A percentile compares a stretch with the other conserved stretches of the same genome.
These are phyloP conservation scores for Polylopha cassiicola DNA, from an alignment of 2,888 invertebrate genomes.

Conservation along the genomic window DNA sequence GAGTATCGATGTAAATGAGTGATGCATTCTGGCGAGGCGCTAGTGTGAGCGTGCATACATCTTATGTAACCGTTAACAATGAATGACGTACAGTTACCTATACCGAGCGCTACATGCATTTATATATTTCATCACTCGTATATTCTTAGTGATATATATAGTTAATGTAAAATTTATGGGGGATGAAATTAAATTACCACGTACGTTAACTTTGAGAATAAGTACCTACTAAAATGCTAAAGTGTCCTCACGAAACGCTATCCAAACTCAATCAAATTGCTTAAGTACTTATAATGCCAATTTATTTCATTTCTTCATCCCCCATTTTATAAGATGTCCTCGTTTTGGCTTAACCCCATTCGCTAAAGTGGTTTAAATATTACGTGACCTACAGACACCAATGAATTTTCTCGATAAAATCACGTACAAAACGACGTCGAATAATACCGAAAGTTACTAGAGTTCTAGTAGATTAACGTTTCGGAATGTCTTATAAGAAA, in stretches of 20 bases:
- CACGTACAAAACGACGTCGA: conserved; percentile 9
- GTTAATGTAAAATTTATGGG: too few relatives aligned
- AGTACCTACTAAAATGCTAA: too few relatives aligned
- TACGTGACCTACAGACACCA: conserved; percentile 22
- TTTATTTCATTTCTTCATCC: conserved; percentile 2
- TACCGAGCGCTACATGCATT: conserved; percentile 1
- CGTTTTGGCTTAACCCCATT: conserved; percentile 20
- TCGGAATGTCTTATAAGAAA: conserved; percentile 21
- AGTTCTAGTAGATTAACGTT: too few relatives aligned
- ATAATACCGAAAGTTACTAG: too few relatives aligned
- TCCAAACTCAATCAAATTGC: background rate
- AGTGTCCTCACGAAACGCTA: too few relatives aligned
- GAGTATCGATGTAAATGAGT: background rate
- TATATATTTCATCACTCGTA: background rate
- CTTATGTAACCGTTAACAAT: conserved; percentile 25
- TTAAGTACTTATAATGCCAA: background rate
- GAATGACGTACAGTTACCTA: conserved; percentile 27
- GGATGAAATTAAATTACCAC: too few relatives aligned
- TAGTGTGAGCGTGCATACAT: conserved; percentile 8
- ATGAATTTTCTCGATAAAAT: conserved; percentile 14
- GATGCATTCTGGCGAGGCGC: conserved; percentile 11
- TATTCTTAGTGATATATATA: background rate
- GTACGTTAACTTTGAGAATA: too few relatives aligned
- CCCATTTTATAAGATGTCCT: conserved; percentile 12
- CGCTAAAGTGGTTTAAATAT: conserved; percentile 17